These are phyloP conservation scores for Dynastes hyllus DNA, from an alignment of 2,888 invertebrate genomes.

Conservation along the genomic window DNA sequence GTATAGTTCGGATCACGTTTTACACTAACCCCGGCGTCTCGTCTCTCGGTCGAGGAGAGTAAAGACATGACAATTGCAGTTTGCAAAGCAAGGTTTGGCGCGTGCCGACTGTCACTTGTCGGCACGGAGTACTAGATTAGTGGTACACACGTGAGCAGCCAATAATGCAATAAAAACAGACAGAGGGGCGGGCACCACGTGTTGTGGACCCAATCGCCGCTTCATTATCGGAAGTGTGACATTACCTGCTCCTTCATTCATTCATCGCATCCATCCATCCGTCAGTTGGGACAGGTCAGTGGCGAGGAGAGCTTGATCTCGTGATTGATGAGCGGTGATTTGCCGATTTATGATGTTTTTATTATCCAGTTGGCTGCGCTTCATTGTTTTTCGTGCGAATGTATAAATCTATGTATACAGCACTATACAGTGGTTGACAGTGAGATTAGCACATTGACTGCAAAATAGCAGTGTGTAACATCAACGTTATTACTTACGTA, in stretches of 20 bases:
- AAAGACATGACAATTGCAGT: slow-evolving; percentile 55
- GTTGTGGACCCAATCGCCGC: slow-evolving; percentile 66
- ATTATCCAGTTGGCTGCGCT: slow-evolving; percentile 62
- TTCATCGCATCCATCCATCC: slow-evolving; percentile 60
- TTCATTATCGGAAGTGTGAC: slow-evolving; percentile 68
- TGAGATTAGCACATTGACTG: slow-evolving; percentile 12
- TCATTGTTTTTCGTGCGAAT: slow-evolving; percentile 53
- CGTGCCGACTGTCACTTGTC: slow-evolving; percentile 68
- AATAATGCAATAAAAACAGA: slow-evolving; percentile 68
- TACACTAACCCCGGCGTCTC: slow-evolving; percentile 47
- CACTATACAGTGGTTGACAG: slow-evolving; percentile 21
- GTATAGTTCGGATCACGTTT: slow-evolving; percentile 45
- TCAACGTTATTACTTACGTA: neutral
- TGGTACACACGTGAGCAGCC: slow-evolving; percentile 64
- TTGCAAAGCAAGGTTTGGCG: slow-evolving; percentile 60
- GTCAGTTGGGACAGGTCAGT: slow-evolving; percentile 66
- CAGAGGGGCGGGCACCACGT: slow-evolving; percentile 63
- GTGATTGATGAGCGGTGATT: slow-evolving; percentile 66
- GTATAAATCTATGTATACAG: slow-evolving; percentile 33
- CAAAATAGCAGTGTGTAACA: neutral
- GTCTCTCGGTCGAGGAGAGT: slow-evolving; percentile 33
- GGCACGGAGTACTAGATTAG: slow-evolving; percentile 64
- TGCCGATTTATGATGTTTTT: slow-evolving; percentile 68
- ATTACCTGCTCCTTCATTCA: slow-evolving; percentile 62
- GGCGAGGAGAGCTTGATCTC: slow-evolving; percentile 53